Evolutionary conservation across 1,140 invertebrate species (phyloP).

Genomic region (Drosophila albomicans): DNA sequence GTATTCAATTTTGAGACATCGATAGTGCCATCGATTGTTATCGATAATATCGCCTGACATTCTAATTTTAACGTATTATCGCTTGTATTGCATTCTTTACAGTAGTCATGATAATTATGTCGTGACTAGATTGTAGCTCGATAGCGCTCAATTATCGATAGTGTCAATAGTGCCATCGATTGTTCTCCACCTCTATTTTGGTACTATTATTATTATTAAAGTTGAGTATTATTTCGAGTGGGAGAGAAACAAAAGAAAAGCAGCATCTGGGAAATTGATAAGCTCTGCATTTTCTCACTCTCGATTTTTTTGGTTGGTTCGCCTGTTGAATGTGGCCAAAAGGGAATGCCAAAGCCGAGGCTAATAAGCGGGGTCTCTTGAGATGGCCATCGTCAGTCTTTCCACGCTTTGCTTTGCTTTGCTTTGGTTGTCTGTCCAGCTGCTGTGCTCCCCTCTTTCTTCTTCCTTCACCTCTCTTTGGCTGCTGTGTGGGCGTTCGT

Average conservation of each 20-base stretch:
- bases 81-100: too few species aligned
- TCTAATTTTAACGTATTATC: too few species aligned
- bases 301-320: conserved; percentile 41
- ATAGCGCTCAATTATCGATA: too few species aligned
- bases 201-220: too few species aligned
- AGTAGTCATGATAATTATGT: too few species aligned
- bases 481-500: conserved; percentile 72
- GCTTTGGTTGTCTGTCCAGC: conserved; percentile 10
- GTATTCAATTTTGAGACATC: too few species aligned
- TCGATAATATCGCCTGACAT: too few species aligned
- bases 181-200: too few species aligned
- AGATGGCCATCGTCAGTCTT: conserved; percentile 67
- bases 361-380: conserved; percentile 36
- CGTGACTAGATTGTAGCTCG: too few species aligned
- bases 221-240: background rate
- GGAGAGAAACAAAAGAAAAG: conserved; percentile 12
- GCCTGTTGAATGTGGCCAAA: conserved; percentile 20
- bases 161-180: too few species aligned
- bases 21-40: too few species aligned
- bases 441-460: background rate
- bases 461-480: background rate
- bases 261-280: conserved; percentile 71
- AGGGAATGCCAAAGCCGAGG: conserved; percentile 8
- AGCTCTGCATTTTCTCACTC: conserved; percentile 68
- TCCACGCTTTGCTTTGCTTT: conserved; percentile 34